Base-by-base conservation (phyloP, 2,797 vertebrate species). In the Ptychobarbus kaznakovi region DNA sequence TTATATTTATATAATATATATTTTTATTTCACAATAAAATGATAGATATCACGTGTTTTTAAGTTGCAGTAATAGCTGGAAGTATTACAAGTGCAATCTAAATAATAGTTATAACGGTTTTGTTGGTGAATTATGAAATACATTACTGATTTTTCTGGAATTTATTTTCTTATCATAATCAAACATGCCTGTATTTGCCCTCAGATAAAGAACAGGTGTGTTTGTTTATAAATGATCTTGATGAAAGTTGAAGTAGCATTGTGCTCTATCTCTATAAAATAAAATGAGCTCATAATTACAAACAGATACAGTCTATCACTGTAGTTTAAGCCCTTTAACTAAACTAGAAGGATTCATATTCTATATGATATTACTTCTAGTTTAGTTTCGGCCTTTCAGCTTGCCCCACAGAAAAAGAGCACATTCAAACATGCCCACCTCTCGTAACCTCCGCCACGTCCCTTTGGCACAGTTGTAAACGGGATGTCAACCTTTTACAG, bases 401-500 rank as follows among this genome's bases (percentile, higher is more conserved):
- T 20, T 20, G 46, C 8, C 8, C 13, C 4, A n/a, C 5, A 28
- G 44, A 75, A 49, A n/a, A 58, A 66, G 15, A 42, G 12, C 40
- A 38, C 61, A 42, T 81, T 81, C 61, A 70, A 56, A 76, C 63
- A 38, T 28, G 61, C 20, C 69, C 25, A 32, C 25, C 72, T 78
- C 65, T 82, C 63, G 11, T 32, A 80, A 56, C 51, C 28, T 69
- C 28, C 4, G 2, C 18, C 28, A 18, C 4, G 1, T 85, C 75
- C 44, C 6, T 78, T 80, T 85, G 73, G 44, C 79, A 73, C 42
- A 66, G 69, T 77, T 82, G 9, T 70, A 8, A 61, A 66, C 70
- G n/a, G n/a, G 65, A 40, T 56, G 73, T 46, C 51, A 25, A 73
- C 65, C 32, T 68, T 88, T 75, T 44, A 56, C 35, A 73, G 25